A percentile compares a stretch with the other conserved stretches of the same genome.
Conservation (phyloP, 2,113 vertebrate genomes). For the Bucco capensis region DNA sequence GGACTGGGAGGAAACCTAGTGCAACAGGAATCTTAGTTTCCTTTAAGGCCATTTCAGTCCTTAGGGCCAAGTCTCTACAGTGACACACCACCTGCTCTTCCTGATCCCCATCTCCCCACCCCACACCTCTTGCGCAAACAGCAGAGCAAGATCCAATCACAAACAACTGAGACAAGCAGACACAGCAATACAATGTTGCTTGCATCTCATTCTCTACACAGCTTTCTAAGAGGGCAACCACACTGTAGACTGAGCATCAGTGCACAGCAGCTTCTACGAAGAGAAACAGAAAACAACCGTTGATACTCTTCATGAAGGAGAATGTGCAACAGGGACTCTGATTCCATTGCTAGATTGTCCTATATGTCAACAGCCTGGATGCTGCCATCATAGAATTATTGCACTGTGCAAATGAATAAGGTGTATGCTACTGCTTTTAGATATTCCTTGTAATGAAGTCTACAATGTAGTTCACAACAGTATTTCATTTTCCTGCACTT, state of each 20-base stretch:
- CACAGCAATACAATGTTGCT: neutral
- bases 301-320: neutral
- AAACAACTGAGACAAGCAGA: neutral
- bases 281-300: neutral
- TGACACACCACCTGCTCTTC: neutral
- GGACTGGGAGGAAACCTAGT: neutral
- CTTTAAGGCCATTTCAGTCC: neutral
- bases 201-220: neutral
- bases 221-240: neutral
- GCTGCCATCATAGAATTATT: neutral
- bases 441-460: neutral
- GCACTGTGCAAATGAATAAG: neutral
- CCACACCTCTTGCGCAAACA: fast-evolving
- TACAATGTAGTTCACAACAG: neutral
- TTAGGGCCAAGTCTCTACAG: neutral
- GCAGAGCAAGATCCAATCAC: neutral
- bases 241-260: neutral
- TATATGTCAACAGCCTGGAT: neutral
- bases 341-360: neutral
- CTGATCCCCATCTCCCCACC: neutral
- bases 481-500: neutral
- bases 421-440: neutral
- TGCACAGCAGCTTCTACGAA: neutral
- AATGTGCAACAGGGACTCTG: neutral
- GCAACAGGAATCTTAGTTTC: neutral